Conservation (phyloP, 1,140 invertebrate species). For the Drosophila kurseongensis region DNA sequence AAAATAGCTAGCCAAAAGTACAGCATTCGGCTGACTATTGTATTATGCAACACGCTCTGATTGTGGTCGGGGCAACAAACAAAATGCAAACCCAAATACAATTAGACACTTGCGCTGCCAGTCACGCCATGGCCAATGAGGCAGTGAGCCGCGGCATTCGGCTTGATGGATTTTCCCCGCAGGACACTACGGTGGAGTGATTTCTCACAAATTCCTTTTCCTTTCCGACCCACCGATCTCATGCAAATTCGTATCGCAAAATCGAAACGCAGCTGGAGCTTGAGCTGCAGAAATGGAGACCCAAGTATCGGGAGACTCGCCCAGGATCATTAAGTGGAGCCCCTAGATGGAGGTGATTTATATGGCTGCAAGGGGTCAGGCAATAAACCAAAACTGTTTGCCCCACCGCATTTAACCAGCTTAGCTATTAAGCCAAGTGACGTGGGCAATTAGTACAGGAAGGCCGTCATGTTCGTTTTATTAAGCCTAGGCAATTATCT, state of each 20-base stretch:
- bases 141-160: slow-evolving; percentile 30
- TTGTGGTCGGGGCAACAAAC: slow-evolving; percentile 58
- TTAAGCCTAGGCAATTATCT: slow-evolving; percentile 55
- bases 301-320: background rate
- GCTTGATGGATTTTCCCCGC: slow-evolving; percentile 69
- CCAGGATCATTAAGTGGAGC: slow-evolving; percentile 63
- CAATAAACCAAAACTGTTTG: slow-evolving; percentile 60
- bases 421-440: slow-evolving; percentile 61
- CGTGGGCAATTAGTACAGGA: slow-evolving; percentile 65
- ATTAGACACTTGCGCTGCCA: slow-evolving; percentile 78
- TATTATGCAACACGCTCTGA: slow-evolving; percentile 83
- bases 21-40: slow-evolving; percentile 62
- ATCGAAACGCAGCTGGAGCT: slow-evolving; percentile 66
- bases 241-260: slow-evolving; percentile 64
- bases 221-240: slow-evolving; percentile 5
- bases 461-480: slow-evolving; percentile 12
- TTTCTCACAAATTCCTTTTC: slow-evolving; percentile 60
- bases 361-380: slow-evolving; percentile 67
- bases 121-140: slow-evolving; percentile 58
- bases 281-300: slow-evolving; percentile 12
- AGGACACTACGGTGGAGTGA: slow-evolving; percentile 51
- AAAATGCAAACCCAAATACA: slow-evolving; percentile 57
- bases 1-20: slow-evolving; percentile 60
- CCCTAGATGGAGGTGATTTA: slow-evolving; percentile 63
- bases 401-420: slow-evolving; percentile 37